phyloP scores from a whole-genome alignment of 2,888 invertebrate genomes.

The Drosophila lacicola region DNA sequence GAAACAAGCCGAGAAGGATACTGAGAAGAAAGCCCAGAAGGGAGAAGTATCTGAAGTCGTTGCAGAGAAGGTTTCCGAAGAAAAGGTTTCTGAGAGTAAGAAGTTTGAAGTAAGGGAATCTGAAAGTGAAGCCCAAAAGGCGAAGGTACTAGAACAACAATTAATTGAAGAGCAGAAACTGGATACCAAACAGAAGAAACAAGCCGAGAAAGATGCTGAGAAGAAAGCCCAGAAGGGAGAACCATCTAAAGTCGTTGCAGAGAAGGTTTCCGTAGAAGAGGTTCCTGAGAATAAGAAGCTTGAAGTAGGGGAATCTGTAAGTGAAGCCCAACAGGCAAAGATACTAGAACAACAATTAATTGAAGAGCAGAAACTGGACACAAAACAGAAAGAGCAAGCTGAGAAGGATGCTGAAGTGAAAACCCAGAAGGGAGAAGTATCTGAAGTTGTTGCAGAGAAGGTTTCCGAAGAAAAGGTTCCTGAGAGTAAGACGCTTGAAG shows the following conservation, averaged over 20 bases:
- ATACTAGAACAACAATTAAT: not conserved
- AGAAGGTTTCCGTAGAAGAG: constrained; percentile 16
- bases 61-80: constrained; percentile 16
- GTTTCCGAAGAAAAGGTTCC: not conserved
- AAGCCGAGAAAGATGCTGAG: not conserved
- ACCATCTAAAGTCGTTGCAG: constrained; percentile 23
- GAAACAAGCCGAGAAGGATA: no score
- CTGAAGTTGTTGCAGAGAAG: constrained; percentile 9
- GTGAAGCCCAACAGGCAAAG: not conserved
- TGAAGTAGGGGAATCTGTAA: not conserved
- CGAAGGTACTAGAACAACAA: constrained; percentile 4
- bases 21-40: constrained; percentile 5
- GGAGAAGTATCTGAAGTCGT: constrained; percentile 26
- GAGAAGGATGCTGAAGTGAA: constrained; percentile 1
- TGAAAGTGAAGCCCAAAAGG: constrained; percentile 8
- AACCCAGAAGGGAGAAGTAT: not conserved
- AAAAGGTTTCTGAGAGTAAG: constrained; percentile 9
- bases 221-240: constrained; percentile 12
- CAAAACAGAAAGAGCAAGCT: not conserved
- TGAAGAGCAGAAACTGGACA: not conserved
- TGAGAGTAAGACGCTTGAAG: not conserved
- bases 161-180: constrained; percentile 15
- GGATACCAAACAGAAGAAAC: constrained; percentile 7
- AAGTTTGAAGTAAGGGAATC: constrained; percentile 9
- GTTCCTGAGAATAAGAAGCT: constrained; percentile 32